These are phyloP conservation scores for Cephus spinipes DNA, from an alignment of 2,888 invertebrate species.

Conservation along the genomic window DNA sequence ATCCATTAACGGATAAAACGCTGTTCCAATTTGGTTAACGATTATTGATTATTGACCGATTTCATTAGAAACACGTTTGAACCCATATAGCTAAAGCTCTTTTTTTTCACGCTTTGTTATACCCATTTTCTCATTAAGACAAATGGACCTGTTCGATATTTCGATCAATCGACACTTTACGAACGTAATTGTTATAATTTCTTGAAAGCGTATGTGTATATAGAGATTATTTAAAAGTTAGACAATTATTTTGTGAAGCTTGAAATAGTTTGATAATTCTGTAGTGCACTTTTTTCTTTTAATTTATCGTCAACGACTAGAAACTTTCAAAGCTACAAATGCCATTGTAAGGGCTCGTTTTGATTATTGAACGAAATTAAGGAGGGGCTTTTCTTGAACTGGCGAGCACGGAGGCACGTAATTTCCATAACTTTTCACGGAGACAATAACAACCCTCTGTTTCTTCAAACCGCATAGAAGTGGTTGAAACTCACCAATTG, in stretches of 20 bases:
- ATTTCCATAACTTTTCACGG: constrained; percentile 57
- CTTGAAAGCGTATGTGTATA: too few relatives aligned
- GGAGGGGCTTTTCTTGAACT: constrained; percentile 3
- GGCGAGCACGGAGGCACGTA: constrained; percentile 49
- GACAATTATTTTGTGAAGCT: background rate
- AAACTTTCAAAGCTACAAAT: background rate
- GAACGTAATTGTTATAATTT: too few relatives aligned
- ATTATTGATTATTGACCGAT: constrained; percentile 1
- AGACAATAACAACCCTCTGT: constrained; percentile 46
- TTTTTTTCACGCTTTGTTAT: background rate
- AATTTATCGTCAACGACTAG: background rate
- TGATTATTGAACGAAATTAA: constrained; percentile 5
- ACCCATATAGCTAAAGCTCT: background rate
- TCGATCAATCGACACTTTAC: background rate
- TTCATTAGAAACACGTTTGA: background rate
- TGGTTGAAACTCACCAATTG: constrained; percentile 36
- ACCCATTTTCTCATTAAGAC: background rate
- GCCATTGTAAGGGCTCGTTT: background rate
- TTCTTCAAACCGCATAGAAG: constrained; percentile 37
- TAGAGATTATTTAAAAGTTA: background rate
- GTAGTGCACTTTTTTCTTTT: background rate
- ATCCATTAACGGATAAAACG: constrained; percentile 47
- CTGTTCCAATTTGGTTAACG: constrained; percentile 18
- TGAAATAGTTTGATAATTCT: background rate
- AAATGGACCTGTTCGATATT: background rate